Evolutionary conservation across 2,888 invertebrate species (phyloP).

Genomic region (Yponomeuta malinellus): DNA sequence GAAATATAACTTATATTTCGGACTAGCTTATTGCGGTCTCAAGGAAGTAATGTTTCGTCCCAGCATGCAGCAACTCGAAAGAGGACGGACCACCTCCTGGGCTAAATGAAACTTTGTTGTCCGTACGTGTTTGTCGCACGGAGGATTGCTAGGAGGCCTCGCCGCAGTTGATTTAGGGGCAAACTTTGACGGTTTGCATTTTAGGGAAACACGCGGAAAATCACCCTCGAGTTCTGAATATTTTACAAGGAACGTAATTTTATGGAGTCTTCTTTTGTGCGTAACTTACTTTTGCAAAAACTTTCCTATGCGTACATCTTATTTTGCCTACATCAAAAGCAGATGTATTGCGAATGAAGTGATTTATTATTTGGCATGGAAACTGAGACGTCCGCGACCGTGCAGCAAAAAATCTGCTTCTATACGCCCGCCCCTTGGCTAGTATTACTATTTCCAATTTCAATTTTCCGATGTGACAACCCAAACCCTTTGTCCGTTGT

Average conservation of each 20-base stretch:
- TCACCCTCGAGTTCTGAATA: constrained; percentile 68
- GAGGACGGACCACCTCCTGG: constrained; percentile 32
- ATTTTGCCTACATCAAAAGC: background rate
- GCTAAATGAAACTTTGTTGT: constrained; percentile 60
- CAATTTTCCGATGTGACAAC: constrained; percentile 40
- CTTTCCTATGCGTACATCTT: background rate
- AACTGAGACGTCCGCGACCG: constrained; percentile 21
- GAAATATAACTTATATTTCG: background rate
- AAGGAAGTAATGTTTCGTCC: constrained; percentile 16
- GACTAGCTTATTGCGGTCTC: constrained; percentile 3
- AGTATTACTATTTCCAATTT: constrained; percentile 21
- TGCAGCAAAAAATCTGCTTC: no score
- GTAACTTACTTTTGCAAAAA: background rate
- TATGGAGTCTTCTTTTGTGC: constrained; percentile 51
- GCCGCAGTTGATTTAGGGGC: constrained; percentile 61
- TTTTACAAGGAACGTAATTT: constrained; percentile 62
- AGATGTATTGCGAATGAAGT: constrained; percentile 1
- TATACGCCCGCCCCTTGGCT: constrained; percentile 21
- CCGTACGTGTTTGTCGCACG: constrained; percentile 42
- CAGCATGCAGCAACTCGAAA: constrained; percentile 30
- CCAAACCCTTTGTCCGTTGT: constrained; percentile 50
- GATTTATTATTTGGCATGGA: constrained; percentile 20
- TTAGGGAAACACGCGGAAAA: constrained; percentile 57
- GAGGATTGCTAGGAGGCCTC: constrained; percentile 35
- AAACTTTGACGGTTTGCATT: constrained; percentile 71